Evolutionary conservation across 53 echinoderm and acorn worm genomes (phyloP), one percentile per base, ranked within the genome.

Genomic region (Antedon mediterranea): DNA sequence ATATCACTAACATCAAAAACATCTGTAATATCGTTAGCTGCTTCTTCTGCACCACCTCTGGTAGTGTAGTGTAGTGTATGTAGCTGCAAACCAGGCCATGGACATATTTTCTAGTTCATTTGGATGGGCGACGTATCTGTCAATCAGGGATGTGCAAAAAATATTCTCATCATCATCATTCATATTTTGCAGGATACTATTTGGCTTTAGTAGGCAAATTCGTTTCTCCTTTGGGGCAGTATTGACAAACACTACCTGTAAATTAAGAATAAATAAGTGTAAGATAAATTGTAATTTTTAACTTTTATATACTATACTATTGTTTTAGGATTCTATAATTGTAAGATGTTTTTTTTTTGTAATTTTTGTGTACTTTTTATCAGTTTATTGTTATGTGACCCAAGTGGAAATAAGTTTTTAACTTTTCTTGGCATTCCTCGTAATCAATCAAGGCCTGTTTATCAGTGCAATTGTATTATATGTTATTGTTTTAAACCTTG

Each of bases 151-250:
- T 28, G 71, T 79, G 79, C 79, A 82, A 34, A 82, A 42, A 2
- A 89, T 85, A 31, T 89, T 80, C 82, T 74, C 79, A 76, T 82
- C 82, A 73, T 85, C 32, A 31, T 82, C 89, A 70, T 89, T 77
- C 20, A 77, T 37, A 30, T 32, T 28, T 28, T 31, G n/a, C 2
- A 57, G 44, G 29, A 27, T 28, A 18, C 72, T 28, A 28, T 28
- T 72, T 7, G 28, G 8, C 78, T 78, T 78, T 43, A 78, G 5
- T 4, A 78, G 71, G 6, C 78, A 28, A 57, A 44, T 33, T 29
- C 79, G 42, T 3, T 78, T 44, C 57, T 43, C 29, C 1, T 79
- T 79, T 27, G 30, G 79, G 0, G 32, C 26, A 44, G 79, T 78
- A 27, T 72, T 72, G 78, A 85, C 23, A 37, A 85, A 81, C 26